A percentile compares a stretch with the other conserved stretches of the same genome.
Evolutionary conservation across 2,888 invertebrate species (phyloP).

Genomic region (Euphydryas editha): DNA sequence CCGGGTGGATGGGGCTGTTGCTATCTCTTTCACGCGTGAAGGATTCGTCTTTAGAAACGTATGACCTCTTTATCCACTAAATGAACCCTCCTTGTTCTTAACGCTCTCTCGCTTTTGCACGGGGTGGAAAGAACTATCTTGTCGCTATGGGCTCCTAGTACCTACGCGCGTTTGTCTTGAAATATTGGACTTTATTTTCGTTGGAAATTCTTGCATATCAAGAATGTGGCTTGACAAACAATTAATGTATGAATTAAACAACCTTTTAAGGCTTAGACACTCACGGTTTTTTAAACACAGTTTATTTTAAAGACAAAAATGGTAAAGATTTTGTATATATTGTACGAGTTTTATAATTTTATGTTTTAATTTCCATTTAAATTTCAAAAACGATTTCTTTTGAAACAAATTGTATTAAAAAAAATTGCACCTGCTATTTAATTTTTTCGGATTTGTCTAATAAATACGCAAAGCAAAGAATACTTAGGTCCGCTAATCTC

Average conservation of each 20-base stretch:
- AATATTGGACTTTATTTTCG: conserved; percentile 40
- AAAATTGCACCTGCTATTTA: conserved; percentile 31
- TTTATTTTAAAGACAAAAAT: no score
- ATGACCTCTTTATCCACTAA: conserved; percentile 31
- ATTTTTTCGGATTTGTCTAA: conserved; percentile 44
- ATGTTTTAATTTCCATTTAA: not conserved
- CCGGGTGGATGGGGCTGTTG: conserved; percentile 34
- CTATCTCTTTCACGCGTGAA: conserved; percentile 46
- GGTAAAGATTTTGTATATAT: no score
- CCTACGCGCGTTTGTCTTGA: conserved; percentile 40
- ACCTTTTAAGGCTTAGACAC: no score
- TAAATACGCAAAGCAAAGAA: conserved; percentile 43
- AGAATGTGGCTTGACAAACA: not conserved
- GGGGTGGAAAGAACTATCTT: conserved; percentile 37
- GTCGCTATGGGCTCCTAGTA: conserved; percentile 41
- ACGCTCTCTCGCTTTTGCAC: conserved; percentile 40
- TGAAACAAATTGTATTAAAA: not conserved
- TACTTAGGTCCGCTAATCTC: conserved; percentile 47
- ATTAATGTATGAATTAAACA: no score
- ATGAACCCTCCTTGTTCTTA: conserved; percentile 39
- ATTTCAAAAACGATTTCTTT: not conserved
- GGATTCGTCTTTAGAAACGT: conserved; percentile 37
- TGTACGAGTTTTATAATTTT: no score
- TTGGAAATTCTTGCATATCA: not conserved
- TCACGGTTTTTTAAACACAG: no score